A percentile compares a stretch with the other conserved stretches of the same genome.
These are phyloP conservation scores for Scophthalmus maximus DNA, from an alignment of 2,113 vertebrate genomes.

Conservation along the genomic window DNA sequence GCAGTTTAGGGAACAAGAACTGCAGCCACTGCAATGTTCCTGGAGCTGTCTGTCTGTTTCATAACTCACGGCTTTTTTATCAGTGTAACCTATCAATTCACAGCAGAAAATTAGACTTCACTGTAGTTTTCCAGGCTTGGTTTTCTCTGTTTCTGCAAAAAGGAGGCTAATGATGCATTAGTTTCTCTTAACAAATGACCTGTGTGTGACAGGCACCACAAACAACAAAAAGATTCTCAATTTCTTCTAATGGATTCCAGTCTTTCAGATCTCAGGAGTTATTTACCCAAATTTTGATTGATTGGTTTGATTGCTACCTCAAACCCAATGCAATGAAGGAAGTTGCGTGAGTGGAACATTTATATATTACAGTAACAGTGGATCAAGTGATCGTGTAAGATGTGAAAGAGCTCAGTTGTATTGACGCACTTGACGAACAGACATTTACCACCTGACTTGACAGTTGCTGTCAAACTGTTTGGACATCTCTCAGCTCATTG, in stretches of 20 bases:
- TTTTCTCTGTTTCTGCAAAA: constrained; percentile 10
- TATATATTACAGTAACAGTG: background rate
- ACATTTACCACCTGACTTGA: too few species aligned
- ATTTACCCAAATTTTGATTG: background rate
- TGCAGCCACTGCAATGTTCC: constrained; percentile 73
- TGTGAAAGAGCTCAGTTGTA: too few species aligned
- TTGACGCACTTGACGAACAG: too few species aligned
- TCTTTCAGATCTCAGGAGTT: background rate
- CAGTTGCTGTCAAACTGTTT: too few species aligned
- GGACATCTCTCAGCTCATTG: too few species aligned
- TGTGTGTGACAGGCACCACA: too few species aligned
- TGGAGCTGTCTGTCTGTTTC: constrained; percentile 35
- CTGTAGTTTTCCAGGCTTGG: constrained; percentile 22
- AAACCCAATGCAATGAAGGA: background rate
- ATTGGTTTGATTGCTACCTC: background rate
- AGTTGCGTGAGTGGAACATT: background rate
- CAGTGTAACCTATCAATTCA: constrained; percentile 52
- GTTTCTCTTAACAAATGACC: background rate
- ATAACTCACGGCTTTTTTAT: constrained; percentile 59
- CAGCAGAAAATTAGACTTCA: constrained; percentile 40
- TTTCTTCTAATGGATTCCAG: background rate
- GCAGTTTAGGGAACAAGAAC: constrained; percentile 59
- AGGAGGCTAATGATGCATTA: background rate
- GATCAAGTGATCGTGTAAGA: too few species aligned
- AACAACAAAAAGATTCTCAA: background rate